Percentiles rank a stretch among this genome's conserved stretches.
Conservation (phyloP, 1,140 invertebrate genomes). For the Anastrepha obliqua region DNA sequence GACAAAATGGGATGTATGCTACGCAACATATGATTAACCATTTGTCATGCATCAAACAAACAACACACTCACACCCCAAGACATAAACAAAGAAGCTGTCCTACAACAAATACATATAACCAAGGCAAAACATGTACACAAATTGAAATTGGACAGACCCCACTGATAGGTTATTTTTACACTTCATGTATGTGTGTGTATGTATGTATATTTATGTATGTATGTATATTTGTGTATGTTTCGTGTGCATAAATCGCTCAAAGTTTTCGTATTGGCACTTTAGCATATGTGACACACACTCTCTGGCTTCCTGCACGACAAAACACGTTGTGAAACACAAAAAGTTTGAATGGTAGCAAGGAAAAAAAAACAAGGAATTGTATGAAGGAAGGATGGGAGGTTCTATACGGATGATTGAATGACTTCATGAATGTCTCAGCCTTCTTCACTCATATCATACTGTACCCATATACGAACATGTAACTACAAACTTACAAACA, state of each 20-base stretch:
- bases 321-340: not conserved
- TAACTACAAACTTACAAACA: not conserved
- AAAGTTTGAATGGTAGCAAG: not conserved
- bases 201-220: not conserved
- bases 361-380: no score
- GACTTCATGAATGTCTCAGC: not conserved
- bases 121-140: not conserved
- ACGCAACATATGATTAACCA: constrained; percentile 32
- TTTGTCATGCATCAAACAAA: constrained; percentile 9
- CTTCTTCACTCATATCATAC: not conserved
- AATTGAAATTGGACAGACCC: not conserved
- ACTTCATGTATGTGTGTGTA: not conserved
- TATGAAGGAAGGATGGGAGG: not conserved
- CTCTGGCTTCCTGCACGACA: not conserved
- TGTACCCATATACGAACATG: not conserved
- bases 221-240: not conserved
- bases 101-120: not conserved
- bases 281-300: not conserved
- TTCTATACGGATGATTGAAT: not conserved
- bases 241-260: not conserved
- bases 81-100: not conserved
- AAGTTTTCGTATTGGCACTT: constrained; percentile 6
- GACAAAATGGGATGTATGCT: not conserved
- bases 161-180: not conserved
- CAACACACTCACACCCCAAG: not conserved